Base-by-base conservation (phyloP, 2,797 vertebrate species). In the Nannoperca obscura region DNA sequence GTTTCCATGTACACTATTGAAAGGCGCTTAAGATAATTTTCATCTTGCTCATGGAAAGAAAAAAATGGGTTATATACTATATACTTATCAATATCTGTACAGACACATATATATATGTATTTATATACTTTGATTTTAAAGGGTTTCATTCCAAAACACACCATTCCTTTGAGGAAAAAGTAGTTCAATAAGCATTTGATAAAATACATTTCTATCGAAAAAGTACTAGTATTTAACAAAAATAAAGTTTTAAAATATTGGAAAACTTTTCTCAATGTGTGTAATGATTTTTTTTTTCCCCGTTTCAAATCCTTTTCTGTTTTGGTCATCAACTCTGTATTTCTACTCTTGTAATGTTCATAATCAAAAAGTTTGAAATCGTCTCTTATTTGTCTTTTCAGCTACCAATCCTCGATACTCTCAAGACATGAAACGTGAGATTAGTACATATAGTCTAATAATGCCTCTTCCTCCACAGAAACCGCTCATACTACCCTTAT, bases 11-110 rank as follows among this genome's bases (percentile, higher is more conserved):
- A 95, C 93, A 95, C 94, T 94, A 95, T 95, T 94, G 88, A 96
- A 97, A 97, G 96, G 97, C 94, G 93, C 97, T 97, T 97, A 88
- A 91, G 92, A 96, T 96, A 85, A 95, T 94, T 94, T 91, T 94
- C 91, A 94, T 89, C 84, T 94, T 91, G 87, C 89, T 93, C 80
- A 81, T 88, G 82, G 82, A 90, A 88, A 87, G 44, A 79, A 81
- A 91, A 76, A 88, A 82, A 81, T 6, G 34, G 55, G 46, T 38
- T 82, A 89, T 88, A 89, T 87, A 76, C 76, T 76, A 67, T 85
- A 89, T 86, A 89, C 64, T 84, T 83, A 66, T 88, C 76, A 74
- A 86, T 76, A 82, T 78, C 65, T 86, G 74, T 87, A 88, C 77
- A 86, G 53, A 86, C 59, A 81, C 52, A 70, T 2, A 63, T 49